Conservation (phyloP, 2,797 vertebrate genomes). For the Dallia pectoralis region DNA sequence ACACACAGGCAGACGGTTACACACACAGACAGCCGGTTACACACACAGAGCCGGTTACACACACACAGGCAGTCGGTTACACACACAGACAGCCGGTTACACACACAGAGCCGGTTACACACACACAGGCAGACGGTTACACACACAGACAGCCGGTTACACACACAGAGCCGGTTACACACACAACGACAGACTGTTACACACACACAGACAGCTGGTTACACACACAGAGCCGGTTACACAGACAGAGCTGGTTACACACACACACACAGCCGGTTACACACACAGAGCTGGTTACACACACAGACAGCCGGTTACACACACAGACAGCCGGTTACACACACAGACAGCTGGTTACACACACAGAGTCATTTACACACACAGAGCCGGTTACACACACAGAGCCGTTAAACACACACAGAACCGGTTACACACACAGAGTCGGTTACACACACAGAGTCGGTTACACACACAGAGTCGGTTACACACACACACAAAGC, state of each 20-base stretch:
- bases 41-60: slow-evolving; percentile 40
- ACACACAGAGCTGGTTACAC: slow-evolving; percentile 39
- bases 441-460: slow-evolving; percentile 8
- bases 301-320: slow-evolving; percentile 29
- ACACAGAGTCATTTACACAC: no score
- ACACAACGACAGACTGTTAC: no score
- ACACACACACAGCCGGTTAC: slow-evolving; percentile 32
- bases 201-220: slow-evolving; percentile 35
- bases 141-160: background rate
- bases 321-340: background rate
- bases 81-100: slow-evolving; percentile 32
- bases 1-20: slow-evolving; percentile 7
- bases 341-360: slow-evolving; percentile 8
- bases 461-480: slow-evolving; percentile 7
- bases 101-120: slow-evolving; percentile 1
- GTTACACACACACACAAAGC: background rate
- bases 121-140: slow-evolving; percentile 8
- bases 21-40: background rate
- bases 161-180: slow-evolving; percentile 40
- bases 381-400: slow-evolving; percentile 38
- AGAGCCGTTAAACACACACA: slow-evolving; percentile 36
- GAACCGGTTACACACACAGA: slow-evolving; percentile 8
- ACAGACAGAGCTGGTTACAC: slow-evolving; percentile 6
- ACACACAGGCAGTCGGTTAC: no score
- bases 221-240: slow-evolving; percentile 1